phyloP scores from a whole-genome alignment of 2,113 vertebrate species.

The Thalassarche chlororhynchos region DNA sequence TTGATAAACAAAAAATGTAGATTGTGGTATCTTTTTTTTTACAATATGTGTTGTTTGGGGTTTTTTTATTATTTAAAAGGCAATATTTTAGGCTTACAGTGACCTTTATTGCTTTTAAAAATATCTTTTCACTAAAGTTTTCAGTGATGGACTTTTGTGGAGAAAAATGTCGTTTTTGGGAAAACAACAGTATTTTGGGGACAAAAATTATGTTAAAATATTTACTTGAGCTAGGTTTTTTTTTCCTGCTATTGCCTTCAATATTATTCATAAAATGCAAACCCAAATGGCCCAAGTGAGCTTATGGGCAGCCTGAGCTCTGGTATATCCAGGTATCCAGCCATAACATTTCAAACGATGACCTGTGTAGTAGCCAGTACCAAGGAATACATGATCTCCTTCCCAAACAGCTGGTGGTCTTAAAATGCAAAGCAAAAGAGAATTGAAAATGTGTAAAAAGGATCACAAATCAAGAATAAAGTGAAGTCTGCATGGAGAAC shows the following conservation, averaged over 20 bases:
- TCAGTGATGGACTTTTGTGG: neutral
- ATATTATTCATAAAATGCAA: neutral
- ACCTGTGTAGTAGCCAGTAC: neutral
- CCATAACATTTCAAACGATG: neutral
- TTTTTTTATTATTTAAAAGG: neutral
- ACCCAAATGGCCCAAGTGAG: neutral
- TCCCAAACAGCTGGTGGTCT: neutral
- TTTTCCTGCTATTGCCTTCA: neutral
- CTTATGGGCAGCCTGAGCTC: neutral
- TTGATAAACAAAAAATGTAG: neutral
- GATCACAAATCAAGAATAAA: neutral
- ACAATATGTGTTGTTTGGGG: too few relatives aligned
- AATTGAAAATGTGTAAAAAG: neutral
- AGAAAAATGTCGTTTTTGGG: neutral
- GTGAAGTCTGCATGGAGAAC: neutral
- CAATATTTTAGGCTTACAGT: neutral
- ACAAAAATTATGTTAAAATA: neutral
- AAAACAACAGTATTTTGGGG: neutral
- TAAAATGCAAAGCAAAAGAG: neutral
- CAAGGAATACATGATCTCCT: rapidly evolving
- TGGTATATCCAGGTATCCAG: neutral
- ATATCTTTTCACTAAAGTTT: neutral
- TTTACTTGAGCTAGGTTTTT: neutral
- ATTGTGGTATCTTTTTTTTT: rapidly evolving
- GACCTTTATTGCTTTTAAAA: neutral